Conservation (phyloP, 2,888 invertebrate species). For the Cylindroiulus punctatus region DNA sequence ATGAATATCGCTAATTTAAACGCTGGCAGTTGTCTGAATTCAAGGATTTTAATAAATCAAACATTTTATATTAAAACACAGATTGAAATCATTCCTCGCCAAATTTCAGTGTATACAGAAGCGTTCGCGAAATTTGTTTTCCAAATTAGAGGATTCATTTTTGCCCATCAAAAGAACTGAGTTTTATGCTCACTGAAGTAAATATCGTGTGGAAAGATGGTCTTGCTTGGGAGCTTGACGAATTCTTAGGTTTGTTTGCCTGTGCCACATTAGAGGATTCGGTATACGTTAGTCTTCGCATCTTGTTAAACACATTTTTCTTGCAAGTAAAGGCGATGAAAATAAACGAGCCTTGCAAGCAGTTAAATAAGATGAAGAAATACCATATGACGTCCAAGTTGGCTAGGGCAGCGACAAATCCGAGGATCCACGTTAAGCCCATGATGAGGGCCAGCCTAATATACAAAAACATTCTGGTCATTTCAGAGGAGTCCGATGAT, state of each 20-base stretch:
- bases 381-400: conserved; percentile 65
- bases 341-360: conserved; percentile 69
- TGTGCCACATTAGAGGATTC: too few species aligned
- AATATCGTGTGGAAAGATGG: background rate
- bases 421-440: conserved; percentile 68
- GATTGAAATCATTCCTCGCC: too few species aligned
- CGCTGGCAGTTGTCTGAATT: too few species aligned
- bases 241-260: background rate
- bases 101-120: too few species aligned
- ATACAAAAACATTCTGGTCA: conserved; percentile 63
- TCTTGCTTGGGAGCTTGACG: background rate
- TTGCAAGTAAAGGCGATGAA: conserved; percentile 69
- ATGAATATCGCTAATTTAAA: too few species aligned
- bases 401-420: conserved; percentile 65
- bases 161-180: background rate
- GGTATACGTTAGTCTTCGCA: background rate
- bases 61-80: too few species aligned
- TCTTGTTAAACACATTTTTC: conserved; percentile 64
- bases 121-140: too few species aligned
- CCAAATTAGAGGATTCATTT: background rate
- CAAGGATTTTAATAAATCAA: too few species aligned
- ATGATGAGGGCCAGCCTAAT: conserved; percentile 65
- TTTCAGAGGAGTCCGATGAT: conserved; percentile 57
- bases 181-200: background rate
- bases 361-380: conserved; percentile 68